Conservation (phyloP, 2,888 invertebrate species). For the Cheilosia vulpina region DNA sequence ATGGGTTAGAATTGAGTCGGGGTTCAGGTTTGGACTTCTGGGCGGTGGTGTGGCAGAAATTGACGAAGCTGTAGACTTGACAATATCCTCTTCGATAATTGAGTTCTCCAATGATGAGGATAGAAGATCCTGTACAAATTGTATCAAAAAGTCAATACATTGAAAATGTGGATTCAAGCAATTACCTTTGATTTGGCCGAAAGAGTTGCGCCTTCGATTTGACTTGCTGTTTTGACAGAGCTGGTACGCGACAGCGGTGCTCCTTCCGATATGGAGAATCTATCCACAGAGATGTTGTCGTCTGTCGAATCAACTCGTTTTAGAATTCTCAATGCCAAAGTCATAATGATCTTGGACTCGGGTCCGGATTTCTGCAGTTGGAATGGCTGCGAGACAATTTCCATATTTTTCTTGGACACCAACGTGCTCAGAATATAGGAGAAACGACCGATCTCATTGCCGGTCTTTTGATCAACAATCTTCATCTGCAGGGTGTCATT, state of each 20-base stretch:
- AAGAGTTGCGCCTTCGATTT: slow-evolving; percentile 68
- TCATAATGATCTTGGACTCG: slow-evolving; percentile 91
- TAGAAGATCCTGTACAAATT: slow-evolving; percentile 52
- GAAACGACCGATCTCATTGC: slow-evolving; percentile 89
- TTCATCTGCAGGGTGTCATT: slow-evolving; percentile 93
- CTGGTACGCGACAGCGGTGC: slow-evolving; percentile 78
- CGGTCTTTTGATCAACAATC: slow-evolving; percentile 93
- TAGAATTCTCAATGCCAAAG: slow-evolving; percentile 86
- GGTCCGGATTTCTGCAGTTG: slow-evolving; percentile 91
- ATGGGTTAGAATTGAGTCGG: slow-evolving; percentile 84
- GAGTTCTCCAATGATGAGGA: slow-evolving; percentile 79
- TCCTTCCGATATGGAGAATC: slow-evolving; percentile 75
- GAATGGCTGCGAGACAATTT: slow-evolving; percentile 90
- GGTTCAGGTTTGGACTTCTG: slow-evolving; percentile 77
- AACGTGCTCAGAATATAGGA: slow-evolving; percentile 89
- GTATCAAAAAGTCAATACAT: neutral
- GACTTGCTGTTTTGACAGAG: slow-evolving; percentile 77
- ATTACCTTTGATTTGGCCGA: slow-evolving; percentile 53
- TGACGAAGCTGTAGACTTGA: slow-evolving; percentile 59
- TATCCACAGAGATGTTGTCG: slow-evolving; percentile 77
- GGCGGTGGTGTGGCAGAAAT: slow-evolving; percentile 78
- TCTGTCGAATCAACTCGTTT: slow-evolving; percentile 79
- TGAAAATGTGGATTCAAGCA: neutral
- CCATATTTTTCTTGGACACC: slow-evolving; percentile 89
- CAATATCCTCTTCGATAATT: slow-evolving; percentile 79